These are phyloP conservation scores for Stichodactyla mertensii DNA, from an alignment of 64 coral and sea anemone genomes.

Conservation along the genomic window DNA sequence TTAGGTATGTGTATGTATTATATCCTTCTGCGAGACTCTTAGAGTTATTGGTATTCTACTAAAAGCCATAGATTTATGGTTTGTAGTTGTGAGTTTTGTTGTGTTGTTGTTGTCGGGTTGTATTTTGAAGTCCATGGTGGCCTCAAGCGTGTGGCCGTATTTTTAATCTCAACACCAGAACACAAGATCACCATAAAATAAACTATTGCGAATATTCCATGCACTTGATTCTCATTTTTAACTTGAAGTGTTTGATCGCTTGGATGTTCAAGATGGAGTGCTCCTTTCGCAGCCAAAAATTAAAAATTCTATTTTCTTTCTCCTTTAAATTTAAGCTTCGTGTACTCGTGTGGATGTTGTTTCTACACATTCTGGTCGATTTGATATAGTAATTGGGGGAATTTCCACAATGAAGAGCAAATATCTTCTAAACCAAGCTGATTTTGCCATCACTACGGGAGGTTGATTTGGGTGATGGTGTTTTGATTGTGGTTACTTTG, in stretches of 20 bases:
- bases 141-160: constrained; percentile 13
- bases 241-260: not conserved
- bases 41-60: not conserved
- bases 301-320: no score
- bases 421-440: not conserved
- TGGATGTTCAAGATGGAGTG: not conserved
- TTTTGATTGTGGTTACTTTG: not conserved
- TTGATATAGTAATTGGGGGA: not conserved
- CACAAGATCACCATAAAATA: constrained; percentile 3
- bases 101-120: not conserved
- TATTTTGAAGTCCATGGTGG: constrained; percentile 14
- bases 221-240: constrained; percentile 17
- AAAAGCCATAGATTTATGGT: not conserved
- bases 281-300: no score
- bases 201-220: constrained; percentile 2
- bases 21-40: not conserved
- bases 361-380: not conserved
- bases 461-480: not conserved
- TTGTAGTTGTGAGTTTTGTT: not conserved
- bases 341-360: no score
- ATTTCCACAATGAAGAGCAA: not conserved
- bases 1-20: constrained; percentile 43
- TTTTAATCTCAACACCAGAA: not conserved
- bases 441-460: not conserved
- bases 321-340: no score